Conservation (phyloP, 1,140 invertebrate genomes). For the Planococcus citri region DNA sequence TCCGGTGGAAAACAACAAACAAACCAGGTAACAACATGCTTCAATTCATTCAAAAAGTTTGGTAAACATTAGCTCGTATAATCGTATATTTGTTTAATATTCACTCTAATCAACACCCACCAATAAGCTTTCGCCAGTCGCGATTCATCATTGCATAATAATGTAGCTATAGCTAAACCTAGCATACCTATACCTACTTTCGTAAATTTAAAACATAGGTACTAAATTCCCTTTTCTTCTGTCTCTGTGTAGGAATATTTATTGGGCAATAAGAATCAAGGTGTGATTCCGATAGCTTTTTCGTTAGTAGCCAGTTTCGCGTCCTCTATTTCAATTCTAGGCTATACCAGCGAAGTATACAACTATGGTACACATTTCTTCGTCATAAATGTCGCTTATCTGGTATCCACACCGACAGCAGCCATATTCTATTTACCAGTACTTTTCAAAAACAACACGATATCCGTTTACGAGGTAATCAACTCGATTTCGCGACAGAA, state of each 20-base stretch:
- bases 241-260: slow-evolving; percentile 61
- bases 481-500: neutral
- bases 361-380: slow-evolving; percentile 70
- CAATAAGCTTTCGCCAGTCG: too few species aligned
- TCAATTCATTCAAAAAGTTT: neutral
- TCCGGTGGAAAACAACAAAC: slow-evolving; percentile 78
- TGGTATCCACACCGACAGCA: slow-evolving; percentile 69
- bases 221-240: too few species aligned
- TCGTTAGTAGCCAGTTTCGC: slow-evolving; percentile 88
- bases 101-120: neutral
- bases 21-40: slow-evolving; percentile 43
- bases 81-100: neutral
- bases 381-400: slow-evolving; percentile 67
- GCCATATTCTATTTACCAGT: slow-evolving; percentile 76
- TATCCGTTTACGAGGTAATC: slow-evolving; percentile 72
- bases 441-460: slow-evolving; percentile 72
- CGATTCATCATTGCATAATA: too few species aligned
- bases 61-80: neutral
- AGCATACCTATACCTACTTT: too few species aligned
- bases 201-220: too few species aligned
- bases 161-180: too few species aligned
- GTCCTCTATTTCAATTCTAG: slow-evolving; percentile 84
- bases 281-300: slow-evolving; percentile 63
- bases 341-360: slow-evolving; percentile 76
- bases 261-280: slow-evolving; percentile 63